These are phyloP conservation scores for Ctenodactylus gundi DNA, from an alignment of 2,113 vertebrate genomes.

Conservation along the genomic window DNA sequence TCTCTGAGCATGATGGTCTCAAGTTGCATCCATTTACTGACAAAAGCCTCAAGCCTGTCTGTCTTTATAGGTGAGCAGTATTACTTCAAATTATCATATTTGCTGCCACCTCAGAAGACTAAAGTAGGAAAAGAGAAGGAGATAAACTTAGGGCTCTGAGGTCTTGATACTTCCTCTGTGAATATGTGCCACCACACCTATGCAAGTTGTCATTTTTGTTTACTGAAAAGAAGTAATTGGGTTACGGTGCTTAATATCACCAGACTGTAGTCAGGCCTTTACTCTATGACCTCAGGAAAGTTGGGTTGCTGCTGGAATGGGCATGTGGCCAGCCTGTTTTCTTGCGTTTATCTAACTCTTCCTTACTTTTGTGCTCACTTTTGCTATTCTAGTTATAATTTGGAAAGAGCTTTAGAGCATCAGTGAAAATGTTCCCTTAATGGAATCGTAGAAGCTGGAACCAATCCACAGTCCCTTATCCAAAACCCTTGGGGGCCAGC, in stretches of 20 bases:
- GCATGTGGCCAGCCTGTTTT: not conserved
- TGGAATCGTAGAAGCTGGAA: conserved; percentile 40
- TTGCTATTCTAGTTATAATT: conserved; percentile 42
- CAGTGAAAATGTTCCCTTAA: conserved; percentile 53
- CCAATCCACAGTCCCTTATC: conserved; percentile 23
- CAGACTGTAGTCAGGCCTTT: not conserved
- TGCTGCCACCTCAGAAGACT: not conserved
- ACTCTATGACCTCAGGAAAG: not conserved
- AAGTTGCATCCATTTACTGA: no score
- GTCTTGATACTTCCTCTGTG: not conserved
- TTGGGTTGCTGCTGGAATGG: not conserved
- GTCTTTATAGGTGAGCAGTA: no score
- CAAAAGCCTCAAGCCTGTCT: no score
- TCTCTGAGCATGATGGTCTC: no score
- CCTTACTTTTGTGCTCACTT: conserved; percentile 29
- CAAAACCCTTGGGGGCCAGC: conserved; percentile 32
- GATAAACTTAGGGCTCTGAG: not conserved
- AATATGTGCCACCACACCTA: not conserved
- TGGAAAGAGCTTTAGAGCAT: conserved; percentile 56
- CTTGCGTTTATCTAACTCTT: conserved; percentile 25
- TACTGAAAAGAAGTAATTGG: not conserved
- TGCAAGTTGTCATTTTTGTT: conserved; percentile 4
- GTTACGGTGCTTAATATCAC: not conserved
- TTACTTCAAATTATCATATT: not conserved
- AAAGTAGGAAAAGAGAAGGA: not conserved